Evolutionary conservation across 2,797 vertebrate species (phyloP).

Genomic region (Mus caroli): DNA sequence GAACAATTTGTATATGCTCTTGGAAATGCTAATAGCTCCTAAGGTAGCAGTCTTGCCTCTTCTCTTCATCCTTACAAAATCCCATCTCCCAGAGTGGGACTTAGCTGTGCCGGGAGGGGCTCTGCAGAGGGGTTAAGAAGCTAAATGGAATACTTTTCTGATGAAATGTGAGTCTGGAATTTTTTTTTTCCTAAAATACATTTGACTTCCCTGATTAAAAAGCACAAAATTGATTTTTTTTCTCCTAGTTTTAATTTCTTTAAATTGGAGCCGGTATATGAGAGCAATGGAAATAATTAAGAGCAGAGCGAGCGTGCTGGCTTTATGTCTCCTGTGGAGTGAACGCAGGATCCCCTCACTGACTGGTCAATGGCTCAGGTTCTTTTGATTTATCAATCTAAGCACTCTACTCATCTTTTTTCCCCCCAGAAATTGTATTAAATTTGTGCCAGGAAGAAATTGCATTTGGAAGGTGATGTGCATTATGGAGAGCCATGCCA

Average conservation of each 20-base stretch:
- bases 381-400: slow-evolving; percentile 2
- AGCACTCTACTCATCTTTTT: background rate
- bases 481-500: background rate
- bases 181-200: background rate
- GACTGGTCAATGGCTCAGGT: background rate
- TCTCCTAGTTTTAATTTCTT: slow-evolving; percentile 34
- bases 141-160: slow-evolving; percentile 65
- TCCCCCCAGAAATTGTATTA: background rate
- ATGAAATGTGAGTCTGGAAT: slow-evolving; percentile 61
- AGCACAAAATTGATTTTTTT: slow-evolving; percentile 20
- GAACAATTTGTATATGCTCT: slow-evolving; percentile 70
- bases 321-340: background rate
- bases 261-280: slow-evolving; percentile 36
- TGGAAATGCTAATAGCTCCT: slow-evolving; percentile 78
- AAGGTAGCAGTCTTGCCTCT: slow-evolving; percentile 58
- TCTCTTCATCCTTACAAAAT: slow-evolving; percentile 55
- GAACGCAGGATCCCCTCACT: background rate
- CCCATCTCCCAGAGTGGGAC: background rate
- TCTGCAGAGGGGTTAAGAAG: background rate
- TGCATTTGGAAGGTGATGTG: background rate
- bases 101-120: background rate
- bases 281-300: background rate
- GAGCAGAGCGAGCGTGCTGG: background rate
- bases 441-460: background rate
- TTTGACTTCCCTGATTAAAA: slow-evolving; percentile 59